Evolutionary conservation across 2,797 vertebrate species (phyloP), one percentile per base, ranked within the genome.

Genomic region (Melanotaenia trifasciata): DNA sequence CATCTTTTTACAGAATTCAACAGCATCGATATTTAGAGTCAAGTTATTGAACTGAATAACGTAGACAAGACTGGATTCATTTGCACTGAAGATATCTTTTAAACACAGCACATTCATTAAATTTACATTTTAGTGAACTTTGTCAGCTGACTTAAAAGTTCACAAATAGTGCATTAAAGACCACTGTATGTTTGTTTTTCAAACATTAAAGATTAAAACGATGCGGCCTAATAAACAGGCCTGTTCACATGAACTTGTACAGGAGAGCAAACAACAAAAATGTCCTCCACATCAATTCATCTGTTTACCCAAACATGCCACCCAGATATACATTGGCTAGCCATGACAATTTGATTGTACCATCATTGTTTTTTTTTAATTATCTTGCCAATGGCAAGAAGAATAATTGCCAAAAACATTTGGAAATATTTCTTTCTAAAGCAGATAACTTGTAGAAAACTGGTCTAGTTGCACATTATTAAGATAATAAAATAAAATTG

Each of bases 261-360:
- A 74, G 56, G 77, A 79, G 60, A 78, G 88, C 80, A 65, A 86
- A 81, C 50, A 59, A 67, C 79, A 80, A 61, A 60, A 62, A 76
- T 26, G 54, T 82, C 72, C 60, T 84, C 67, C 64, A 59, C 61
- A 62, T 71, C 53, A 64, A 62, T 84, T 65, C 56, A 58, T 70
- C 62, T 51, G 63, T 85, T 82, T 75, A 85, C 71, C 80, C 84
- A 83, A 90, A 87, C 65, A 54, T 74, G 79, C 89, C 74, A 89
- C 69, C 88, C 84, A 87, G 78, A 76, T 82, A 84, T 70, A 89
- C 69, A 73, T 28, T 78, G 80, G 82, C 73, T 69, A 77, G 80
- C 79, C 76, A 68, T 84, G 79, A 77, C 59, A 84, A 85, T 89
- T 76, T 92, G 93, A 94, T 94, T 94, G 93, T 94, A 91, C 91